Evolutionary conservation across 2,113 vertebrate genomes (phyloP).

Genomic region (Nothocercus nigrocapillus): DNA sequence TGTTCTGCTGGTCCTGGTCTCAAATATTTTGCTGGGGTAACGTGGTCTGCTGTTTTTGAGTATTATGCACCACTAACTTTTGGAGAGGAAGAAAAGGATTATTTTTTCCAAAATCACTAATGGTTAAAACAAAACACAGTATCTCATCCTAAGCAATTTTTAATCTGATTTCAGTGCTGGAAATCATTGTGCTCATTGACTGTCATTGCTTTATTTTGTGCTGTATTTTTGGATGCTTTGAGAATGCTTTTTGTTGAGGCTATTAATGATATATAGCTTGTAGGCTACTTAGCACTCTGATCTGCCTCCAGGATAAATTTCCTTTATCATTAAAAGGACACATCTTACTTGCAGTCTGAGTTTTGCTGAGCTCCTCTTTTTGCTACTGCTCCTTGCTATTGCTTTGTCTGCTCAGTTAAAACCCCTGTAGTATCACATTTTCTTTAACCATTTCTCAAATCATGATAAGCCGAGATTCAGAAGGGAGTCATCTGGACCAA

Average conservation of each 20-base stretch:
- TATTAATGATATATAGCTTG: neutral
- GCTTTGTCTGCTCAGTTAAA: conserved; percentile 14
- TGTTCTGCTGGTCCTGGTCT: neutral
- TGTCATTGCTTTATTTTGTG: neutral
- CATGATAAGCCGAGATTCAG: conserved; percentile 8
- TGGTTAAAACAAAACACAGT: neutral
- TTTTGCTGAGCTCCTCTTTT: neutral
- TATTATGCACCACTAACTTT: neutral
- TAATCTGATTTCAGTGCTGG: rapidly evolving
- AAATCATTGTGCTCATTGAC: neutral
- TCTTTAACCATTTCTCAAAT: conserved; percentile 9
- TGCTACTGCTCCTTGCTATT: neutral
- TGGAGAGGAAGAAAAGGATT: neutral
- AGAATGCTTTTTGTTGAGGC: neutral
- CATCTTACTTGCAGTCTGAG: neutral
- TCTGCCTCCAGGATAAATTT: neutral
- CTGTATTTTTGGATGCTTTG: neutral
- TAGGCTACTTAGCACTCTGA: neutral
- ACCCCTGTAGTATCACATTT: neutral
- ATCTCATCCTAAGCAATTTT: neutral
- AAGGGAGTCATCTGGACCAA: conserved; percentile 24
- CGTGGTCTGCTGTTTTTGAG: neutral
- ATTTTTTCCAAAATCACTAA: neutral
- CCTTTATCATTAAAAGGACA: neutral
- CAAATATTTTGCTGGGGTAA: neutral